A percentile compares a stretch with the other conserved stretches of the same genome.
These are phyloP conservation scores for Tilapia sparmanii DNA, from an alignment of 2,113 vertebrate species.

Conservation along the genomic window DNA sequence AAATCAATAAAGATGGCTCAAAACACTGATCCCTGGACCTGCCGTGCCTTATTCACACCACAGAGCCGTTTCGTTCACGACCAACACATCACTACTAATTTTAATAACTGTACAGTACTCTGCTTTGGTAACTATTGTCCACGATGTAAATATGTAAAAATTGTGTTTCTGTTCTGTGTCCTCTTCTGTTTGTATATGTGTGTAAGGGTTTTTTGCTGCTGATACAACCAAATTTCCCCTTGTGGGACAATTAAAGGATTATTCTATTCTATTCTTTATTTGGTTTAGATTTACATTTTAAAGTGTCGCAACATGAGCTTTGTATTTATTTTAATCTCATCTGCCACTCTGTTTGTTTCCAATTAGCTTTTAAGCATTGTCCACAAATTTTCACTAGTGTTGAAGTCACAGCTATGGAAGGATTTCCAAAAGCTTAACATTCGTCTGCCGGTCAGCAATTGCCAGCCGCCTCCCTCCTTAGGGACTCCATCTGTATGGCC, in stretches of 20 bases:
- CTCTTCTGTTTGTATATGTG: not conserved
- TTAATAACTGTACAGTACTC: not conserved
- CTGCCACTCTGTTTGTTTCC: not conserved
- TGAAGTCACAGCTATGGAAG: not conserved
- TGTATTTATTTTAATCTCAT: not conserved
- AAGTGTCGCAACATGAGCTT: not conserved
- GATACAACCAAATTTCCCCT: not conserved
- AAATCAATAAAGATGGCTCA: no score
- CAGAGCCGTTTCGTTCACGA: no score
- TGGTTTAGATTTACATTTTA: not conserved
- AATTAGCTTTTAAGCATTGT: not conserved
- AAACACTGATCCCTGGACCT: no score
- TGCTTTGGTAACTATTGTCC: not conserved
- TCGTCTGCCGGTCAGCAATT: not conserved
- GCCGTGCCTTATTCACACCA: no score
- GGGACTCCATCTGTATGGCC: not conserved
- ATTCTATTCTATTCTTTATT: not conserved
- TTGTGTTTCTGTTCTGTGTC: not conserved
- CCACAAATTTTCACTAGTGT: not conserved
- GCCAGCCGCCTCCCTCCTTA: not conserved
- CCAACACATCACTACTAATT: not conserved
- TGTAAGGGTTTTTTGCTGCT: not conserved
- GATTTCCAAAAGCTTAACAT: not conserved
- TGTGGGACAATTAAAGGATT: not conserved
- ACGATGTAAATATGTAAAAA: not conserved